Percentiles rank a stretch among this genome's conserved stretches.
Conservation (phyloP, 2,888 invertebrate species). For the Hetaerina titia region DNA sequence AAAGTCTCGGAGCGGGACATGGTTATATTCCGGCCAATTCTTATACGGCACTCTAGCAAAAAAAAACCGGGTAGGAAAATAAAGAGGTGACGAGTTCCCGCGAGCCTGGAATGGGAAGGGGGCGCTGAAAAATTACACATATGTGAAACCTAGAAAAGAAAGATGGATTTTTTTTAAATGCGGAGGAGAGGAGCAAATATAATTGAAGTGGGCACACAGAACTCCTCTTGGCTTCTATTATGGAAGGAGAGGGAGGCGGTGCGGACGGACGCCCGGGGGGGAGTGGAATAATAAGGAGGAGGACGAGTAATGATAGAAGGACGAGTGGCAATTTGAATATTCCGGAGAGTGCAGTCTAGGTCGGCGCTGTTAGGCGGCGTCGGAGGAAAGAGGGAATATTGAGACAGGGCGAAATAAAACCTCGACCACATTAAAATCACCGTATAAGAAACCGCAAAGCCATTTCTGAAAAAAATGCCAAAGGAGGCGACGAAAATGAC, state of each 20-base stretch:
- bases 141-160: conserved; percentile 1
- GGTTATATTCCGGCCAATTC: conserved; percentile 61
- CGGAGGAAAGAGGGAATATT: conserved; percentile 13
- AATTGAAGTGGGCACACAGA: conserved; percentile 47
- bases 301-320: conserved; percentile 11
- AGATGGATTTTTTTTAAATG: neutral
- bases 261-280: neutral
- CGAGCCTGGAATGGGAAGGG: neutral
- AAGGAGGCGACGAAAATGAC: conserved; percentile 17
- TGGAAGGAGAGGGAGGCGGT: neutral
- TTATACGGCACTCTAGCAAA: conserved; percentile 16
- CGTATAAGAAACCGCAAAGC: conserved; percentile 52
- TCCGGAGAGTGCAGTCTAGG: conserved; percentile 52
- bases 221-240: neutral
- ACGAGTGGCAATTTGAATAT: conserved; percentile 50
- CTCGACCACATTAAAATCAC: conserved; percentile 42
- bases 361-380: neutral
- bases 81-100: conserved; percentile 1
- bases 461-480: conserved; percentile 47
- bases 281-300: neutral
- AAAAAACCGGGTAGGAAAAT: neutral
- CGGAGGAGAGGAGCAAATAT: conserved; percentile 36
- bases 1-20: conserved; percentile 41
- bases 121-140: neutral
- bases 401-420: conserved; percentile 20